Percentiles rank a stretch among this genome's conserved stretches.
These are phyloP conservation scores for Synaphobranchus kaupii DNA, from an alignment of 2,797 vertebrate genomes.

Conservation along the genomic window DNA sequence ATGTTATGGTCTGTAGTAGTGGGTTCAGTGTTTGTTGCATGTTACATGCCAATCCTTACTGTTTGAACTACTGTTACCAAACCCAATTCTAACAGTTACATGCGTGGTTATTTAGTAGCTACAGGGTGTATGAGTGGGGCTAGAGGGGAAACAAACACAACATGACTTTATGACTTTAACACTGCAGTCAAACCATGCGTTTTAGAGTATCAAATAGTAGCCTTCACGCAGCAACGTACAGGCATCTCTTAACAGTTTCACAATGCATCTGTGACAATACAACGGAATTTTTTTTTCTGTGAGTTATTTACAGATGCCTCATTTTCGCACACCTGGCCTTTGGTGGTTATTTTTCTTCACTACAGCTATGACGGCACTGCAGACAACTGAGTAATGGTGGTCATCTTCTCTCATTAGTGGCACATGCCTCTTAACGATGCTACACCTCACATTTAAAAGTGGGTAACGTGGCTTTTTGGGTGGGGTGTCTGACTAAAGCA, in stretches of 20 bases:
- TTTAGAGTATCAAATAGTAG: background rate
- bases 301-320: background rate
- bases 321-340: background rate
- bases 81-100: background rate
- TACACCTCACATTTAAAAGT: background rate
- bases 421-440: background rate
- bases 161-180: background rate
- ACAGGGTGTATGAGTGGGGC: background rate
- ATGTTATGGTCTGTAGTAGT: background rate
- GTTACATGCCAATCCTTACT: background rate
- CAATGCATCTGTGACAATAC: too few species aligned
- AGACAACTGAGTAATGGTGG: background rate
- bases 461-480: background rate
- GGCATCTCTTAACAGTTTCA: background rate
- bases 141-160: background rate
- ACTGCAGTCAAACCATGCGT: background rate
- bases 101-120: background rate
- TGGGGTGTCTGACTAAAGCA: background rate
- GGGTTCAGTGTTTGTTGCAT: background rate
- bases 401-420: background rate
- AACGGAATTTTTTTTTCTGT: background rate
- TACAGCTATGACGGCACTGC: background rate
- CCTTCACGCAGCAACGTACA: background rate
- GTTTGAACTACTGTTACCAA: background rate
- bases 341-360: background rate